Base-by-base conservation (phyloP, 2,113 vertebrate species). In the Mormoops blainvillei region DNA sequence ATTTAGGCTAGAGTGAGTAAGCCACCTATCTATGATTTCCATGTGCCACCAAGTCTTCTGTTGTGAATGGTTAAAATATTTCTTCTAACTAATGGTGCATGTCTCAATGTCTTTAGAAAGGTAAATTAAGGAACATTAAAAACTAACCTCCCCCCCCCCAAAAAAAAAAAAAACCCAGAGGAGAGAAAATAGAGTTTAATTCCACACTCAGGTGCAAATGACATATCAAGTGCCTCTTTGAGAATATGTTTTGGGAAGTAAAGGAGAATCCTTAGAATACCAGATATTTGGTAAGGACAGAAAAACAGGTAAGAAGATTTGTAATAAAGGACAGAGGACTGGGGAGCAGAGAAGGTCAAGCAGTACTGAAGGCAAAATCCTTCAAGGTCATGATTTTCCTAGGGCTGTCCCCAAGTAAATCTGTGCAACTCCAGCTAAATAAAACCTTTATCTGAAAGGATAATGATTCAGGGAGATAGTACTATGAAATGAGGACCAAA, bases 361-460 rank as follows among this genome's bases (percentile, higher is more conserved):
- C 2, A 92, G 24, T 41, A 90, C 94, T 84, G 38, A 96, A 94
- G 94, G 71, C 43, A 90, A 85, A 93, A 86, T 58, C 45, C 41
- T 78, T 94, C 68, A 61, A 12, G 18, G n/a, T 78, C 12, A 11
- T 41, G 31, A 12, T 61, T 78, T 91, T 36, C 89, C 45, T 84
- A 19, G 1, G 28, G 78, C 38, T 52, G 0, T 87, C 18, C 12
- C 82, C 18, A 43, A 80, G 33, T 91, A 91, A 95, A 50, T 91
- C 84, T 83, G 89, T 77, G 5, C 94, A 97, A 97, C 86, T 98
- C 77, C 71, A 36, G 87, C 94, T 97, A 96, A 96, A 95, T 97
- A 93, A 95, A 97, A 77, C 71, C 95, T 85, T 92, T 95, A 97
- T 98, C 86, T 92, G 85, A 88, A 93, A 97, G 45, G 65, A 68